A percentile compares a stretch with the other conserved stretches of the same genome.
These are phyloP conservation scores for Sebastiscus albofasciatus DNA, from an alignment of 2,797 vertebrate genomes.

Conservation along the genomic window DNA sequence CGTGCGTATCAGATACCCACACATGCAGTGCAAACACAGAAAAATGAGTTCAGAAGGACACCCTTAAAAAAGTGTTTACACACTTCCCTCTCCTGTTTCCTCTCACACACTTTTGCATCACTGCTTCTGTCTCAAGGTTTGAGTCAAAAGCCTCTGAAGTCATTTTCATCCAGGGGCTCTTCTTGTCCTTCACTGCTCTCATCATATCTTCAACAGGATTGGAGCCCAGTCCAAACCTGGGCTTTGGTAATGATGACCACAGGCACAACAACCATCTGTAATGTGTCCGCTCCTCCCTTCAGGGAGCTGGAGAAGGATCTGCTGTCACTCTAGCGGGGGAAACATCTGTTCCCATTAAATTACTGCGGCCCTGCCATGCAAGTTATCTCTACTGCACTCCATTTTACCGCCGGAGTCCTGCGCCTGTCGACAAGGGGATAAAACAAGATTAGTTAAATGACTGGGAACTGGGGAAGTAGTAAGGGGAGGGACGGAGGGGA, in stretches of 20 bases:
- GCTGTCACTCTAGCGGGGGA: slow-evolving; percentile 76
- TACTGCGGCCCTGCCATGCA: slow-evolving; percentile 71
- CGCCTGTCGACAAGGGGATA: slow-evolving; percentile 72
- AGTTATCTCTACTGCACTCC: slow-evolving; percentile 72
- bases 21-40: slow-evolving; percentile 6
- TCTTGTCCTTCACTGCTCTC: slow-evolving; percentile 43
- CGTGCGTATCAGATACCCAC: not conserved
- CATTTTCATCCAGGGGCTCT: slow-evolving; percentile 22
- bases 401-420: slow-evolving; percentile 68
- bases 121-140: slow-evolving; percentile 37
- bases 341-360: slow-evolving; percentile 83
- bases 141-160: slow-evolving; percentile 32
- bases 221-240: slow-evolving; percentile 52
- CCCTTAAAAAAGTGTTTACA: not conserved
- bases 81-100: not conserved
- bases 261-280: slow-evolving; percentile 76
- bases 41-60: slow-evolving; percentile 24
- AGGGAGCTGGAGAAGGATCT: slow-evolving; percentile 74
- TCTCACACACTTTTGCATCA: slow-evolving; percentile 2
- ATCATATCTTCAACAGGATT: slow-evolving; percentile 43
- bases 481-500: slow-evolving; percentile 4
- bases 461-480: slow-evolving; percentile 65
- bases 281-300: slow-evolving; percentile 65
- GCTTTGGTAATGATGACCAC: slow-evolving; percentile 72
- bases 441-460: slow-evolving; percentile 82